Evolutionary conservation across 2,888 invertebrate species (phyloP), one percentile per base, ranked within the genome.

Genomic region (Pheosia gnoma): DNA sequence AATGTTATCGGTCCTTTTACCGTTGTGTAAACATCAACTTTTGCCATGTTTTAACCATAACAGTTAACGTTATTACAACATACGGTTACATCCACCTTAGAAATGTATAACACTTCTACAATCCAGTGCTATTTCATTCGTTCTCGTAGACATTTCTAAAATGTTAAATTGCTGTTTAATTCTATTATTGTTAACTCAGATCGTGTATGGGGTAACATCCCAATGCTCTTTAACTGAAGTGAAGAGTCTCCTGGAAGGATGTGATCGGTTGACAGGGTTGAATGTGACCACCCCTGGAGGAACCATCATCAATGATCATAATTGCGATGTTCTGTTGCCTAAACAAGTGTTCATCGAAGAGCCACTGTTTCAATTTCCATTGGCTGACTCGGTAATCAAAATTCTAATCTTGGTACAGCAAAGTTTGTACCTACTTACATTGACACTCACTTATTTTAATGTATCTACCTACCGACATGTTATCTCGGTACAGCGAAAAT

Each of bases 271-370:
- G 54, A 72, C 71, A 10, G 93, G 93, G 1, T 67, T 94, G n/a
- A 91, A 91, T 65, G 68, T 94, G 25, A 93, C 90, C 0, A 90
- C 84, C 58, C 80, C 87, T 0, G 92, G 91, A 2, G 94, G 93
- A 0, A 93, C 93, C 0, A 86, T 93, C 37, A 85, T 93, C 5
- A 89, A 93, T 61, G 93, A 94, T 54, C 92, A 93, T 67, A 94
- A 94, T 62, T 94, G 94, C 63, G 93, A 93, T 69, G 86, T 91
- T 3, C 68, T 93, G 13, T 77, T 93, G 7, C 93, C 93, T 0
- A 93, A 92, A 67, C 90, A 91, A 82, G 91, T 92, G 4, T 94
- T 94, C 66, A 72, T 82, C 13, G 93, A 93, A 62, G 93, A 94
- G 68, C 94, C 94, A 0, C 70, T 88, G n/a, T 91, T 90, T 68